These are phyloP conservation scores for Pandemis heparana DNA, from an alignment of 2,888 invertebrate species.

Conservation along the genomic window DNA sequence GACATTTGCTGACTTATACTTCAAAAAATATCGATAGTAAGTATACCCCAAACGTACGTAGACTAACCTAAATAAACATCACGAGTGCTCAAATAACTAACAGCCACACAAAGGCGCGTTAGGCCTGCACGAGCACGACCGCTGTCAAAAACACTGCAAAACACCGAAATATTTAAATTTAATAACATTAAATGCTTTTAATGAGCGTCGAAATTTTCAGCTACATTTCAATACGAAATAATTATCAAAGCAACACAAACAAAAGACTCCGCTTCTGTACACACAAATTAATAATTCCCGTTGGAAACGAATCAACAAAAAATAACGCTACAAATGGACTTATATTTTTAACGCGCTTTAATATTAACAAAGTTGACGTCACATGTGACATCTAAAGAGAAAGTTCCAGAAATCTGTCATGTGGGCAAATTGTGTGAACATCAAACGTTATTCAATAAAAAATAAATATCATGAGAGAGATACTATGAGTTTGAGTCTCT, in stretches of 20 bases:
- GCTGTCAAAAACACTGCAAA: conserved; percentile 16
- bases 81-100: conserved; percentile 10
- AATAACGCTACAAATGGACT: not conserved
- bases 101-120: conserved; percentile 8
- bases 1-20: not conserved
- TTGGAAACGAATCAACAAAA: conserved; percentile 1
- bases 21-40: not conserved
- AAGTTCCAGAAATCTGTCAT: conserved; percentile 31
- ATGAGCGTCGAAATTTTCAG: conserved; percentile 3
- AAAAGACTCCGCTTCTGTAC: conserved; percentile 7
- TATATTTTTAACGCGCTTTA: not conserved
- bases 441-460: conserved; percentile 28
- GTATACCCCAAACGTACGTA: conserved; percentile 3
- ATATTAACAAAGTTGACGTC: conserved; percentile 4
- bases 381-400: conserved; percentile 28
- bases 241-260: not conserved
- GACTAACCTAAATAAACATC: conserved; percentile 23
- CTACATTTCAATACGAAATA: conserved; percentile 9
- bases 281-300: conserved; percentile 12
- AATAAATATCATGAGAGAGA: not conserved
- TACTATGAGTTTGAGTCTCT: not conserved
- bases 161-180: conserved; percentile 11
- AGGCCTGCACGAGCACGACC: not conserved
- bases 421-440: conserved; percentile 30
- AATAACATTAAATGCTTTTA: conserved; percentile 13